Evolutionary conservation across 2,797 vertebrate genomes (phyloP), one percentile per base, ranked within the genome.

Genomic region (Bradypus variegatus): DNA sequence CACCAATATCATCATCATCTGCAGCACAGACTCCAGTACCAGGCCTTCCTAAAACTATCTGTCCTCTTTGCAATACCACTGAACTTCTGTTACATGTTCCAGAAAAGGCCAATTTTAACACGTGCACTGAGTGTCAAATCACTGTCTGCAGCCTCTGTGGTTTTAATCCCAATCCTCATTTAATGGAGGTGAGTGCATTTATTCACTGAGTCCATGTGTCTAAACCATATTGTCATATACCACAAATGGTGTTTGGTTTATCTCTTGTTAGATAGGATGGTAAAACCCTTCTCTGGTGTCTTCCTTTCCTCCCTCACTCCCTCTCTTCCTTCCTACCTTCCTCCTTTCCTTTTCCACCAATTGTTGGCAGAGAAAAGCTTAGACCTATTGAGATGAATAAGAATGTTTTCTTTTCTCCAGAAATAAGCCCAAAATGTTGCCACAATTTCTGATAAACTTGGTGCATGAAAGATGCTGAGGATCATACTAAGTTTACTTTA

Each of bases 81-180:
- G 98, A 99, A 97, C 98, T 99, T 84, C 97, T 98, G 95, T 95
- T 98, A 91, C 96, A 98, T 27, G 94, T 96, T 89, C 98, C 98
- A 77, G 98, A 98, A 89, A 97, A 98, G 83, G 98, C 98, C 80
- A 99, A 99, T 97, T 98, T 98, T 97, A 99, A 98, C 97, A 99
- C 98, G 0, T 99, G 99, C 91, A 99, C 99, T 4, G 98, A 98
- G 94, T 99, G 99, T 97, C 98, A 98, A 93, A 98, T 96, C 4
- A 97, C 98, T 23, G 99, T 99, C 94, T 99, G 99, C 97, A 99
- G 98, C 96, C 97, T 99, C 77, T 99, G 99, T 97, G 99, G 99
- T 69, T 99, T 99, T 97, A 99, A 99, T 96, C 99, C 99, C 31
- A 98, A 98, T 93, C 98, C 98, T 89, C 98, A 98, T 82, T 97